Evolutionary conservation across 2,888 invertebrate genomes (phyloP), one percentile per base, ranked within the genome.

Genomic region (Microctonus brassicae): DNA sequence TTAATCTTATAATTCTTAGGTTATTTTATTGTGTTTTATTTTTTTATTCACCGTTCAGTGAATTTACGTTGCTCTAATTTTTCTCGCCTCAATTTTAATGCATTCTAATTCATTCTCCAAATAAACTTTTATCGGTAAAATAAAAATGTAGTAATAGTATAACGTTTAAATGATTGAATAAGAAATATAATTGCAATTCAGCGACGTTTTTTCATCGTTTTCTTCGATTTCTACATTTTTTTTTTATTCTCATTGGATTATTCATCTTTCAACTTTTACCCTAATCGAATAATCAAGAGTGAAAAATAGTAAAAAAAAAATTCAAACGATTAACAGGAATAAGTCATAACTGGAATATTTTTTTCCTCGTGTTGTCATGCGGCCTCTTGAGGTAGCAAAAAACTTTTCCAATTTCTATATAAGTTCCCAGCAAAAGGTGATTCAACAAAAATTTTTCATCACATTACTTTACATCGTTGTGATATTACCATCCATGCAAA

Each of bases 31-130:
- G n/a, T n/a, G 4, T 36, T 70, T 26, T 22, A 34, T 10, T 20
- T 20, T 26, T 5, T 13, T 22, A 9, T 10, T 22, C 10, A 63
- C 29, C 47, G 26, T 34, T 22, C 4, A 36, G 34, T 13, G 34
- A 66, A 34, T 33, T 33, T 47, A 9, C 11, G 33, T 47, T 42
- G 74, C 81, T 10, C n/a, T 69, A 9, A 24, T 62, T 61, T 53
- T 69, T 70, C 78, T 76, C 78, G 79, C 1, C 39, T 6, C 13
- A 3, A n/a, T 39, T 39, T n/a, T 39, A 39, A 39, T 39, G 13
- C 39, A 39, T 39, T 39, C 3, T n/a, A 6, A 39, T 81, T 81
- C 79, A 64, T 63, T 63, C 62, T 29, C 55, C 55, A 60, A 34
- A 62, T 9, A 47, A 66, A 70, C 73, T 76, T 70, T 74, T 65